Conservation (phyloP, 2,797 vertebrate species). For the Zenarchopterus dispar region DNA sequence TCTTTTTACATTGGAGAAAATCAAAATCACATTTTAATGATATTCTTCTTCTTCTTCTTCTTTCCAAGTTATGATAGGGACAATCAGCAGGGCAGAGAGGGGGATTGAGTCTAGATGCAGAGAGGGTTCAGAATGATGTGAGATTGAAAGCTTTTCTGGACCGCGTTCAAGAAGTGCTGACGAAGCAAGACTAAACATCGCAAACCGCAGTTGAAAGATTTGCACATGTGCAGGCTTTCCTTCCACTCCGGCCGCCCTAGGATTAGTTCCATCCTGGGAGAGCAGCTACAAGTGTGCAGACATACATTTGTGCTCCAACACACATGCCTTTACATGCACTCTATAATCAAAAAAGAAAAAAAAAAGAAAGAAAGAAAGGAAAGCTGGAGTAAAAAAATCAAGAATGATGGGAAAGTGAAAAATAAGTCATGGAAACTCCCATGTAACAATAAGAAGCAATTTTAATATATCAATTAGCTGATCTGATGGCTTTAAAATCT, state of each 20-base stretch:
- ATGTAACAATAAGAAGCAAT: conserved; percentile 20
- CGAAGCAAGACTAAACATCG: conserved; percentile 86
- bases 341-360: conserved; percentile 21
- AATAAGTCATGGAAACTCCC: conserved; percentile 31
- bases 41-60: conserved; percentile 21
- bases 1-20: conserved; percentile 32
- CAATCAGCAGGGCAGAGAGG: conserved; percentile 44
- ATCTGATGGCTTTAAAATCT: too few species aligned
- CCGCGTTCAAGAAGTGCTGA: conserved; percentile 88
- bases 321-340: conserved; percentile 10
- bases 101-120: conserved; percentile 64
- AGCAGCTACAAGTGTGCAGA: conserved; percentile 53
- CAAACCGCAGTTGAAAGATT: conserved; percentile 80
- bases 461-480: not conserved
- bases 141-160: conserved; percentile 95
- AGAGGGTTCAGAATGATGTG: conserved; percentile 78
- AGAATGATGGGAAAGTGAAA: conserved; percentile 21
- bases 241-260: conserved; percentile 54
- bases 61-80: conserved; percentile 26
- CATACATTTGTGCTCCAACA: conserved; percentile 19
- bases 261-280: conserved; percentile 68
- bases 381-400: too few species aligned
- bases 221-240: conserved; percentile 76
- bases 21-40: conserved; percentile 45
- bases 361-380: conserved; percentile 21